These are phyloP conservation scores for Platygyra sinensis DNA, from an alignment of 64 coral and sea anemone species.

Conservation along the genomic window DNA sequence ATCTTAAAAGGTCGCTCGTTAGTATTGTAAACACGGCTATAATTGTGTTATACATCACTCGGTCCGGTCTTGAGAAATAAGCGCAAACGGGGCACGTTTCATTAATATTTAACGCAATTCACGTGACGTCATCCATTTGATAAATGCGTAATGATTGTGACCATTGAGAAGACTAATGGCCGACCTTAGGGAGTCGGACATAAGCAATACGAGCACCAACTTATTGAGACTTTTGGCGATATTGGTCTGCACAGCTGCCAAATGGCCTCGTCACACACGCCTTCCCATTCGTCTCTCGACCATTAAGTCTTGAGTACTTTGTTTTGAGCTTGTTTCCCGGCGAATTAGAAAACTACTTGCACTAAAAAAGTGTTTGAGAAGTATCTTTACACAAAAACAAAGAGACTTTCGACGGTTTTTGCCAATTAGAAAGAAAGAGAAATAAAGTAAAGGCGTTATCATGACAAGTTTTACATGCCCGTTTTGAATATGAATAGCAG, in stretches of 20 bases:
- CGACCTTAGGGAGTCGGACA: slow-evolving; percentile 32
- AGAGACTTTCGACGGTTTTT: neutral
- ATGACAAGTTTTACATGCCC: neutral
- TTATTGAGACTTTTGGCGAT: slow-evolving; percentile 39
- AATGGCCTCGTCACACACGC: neutral
- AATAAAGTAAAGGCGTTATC: neutral
- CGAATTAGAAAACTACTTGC: neutral
- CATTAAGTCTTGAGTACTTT: slow-evolving; percentile 31
- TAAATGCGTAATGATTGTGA: slow-evolving; percentile 70
- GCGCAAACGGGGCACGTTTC: slow-evolving; percentile 75
- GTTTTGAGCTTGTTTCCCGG: slow-evolving; percentile 41
- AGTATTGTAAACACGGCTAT: slow-evolving; percentile 44
- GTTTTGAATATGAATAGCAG: slow-evolving; percentile 35
- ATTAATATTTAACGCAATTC: slow-evolving; percentile 83
- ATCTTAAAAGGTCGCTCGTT: slow-evolving; percentile 31
- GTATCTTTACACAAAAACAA: neutral
- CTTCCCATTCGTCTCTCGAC: neutral
- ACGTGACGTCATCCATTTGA: slow-evolving; percentile 74
- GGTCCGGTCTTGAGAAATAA: slow-evolving; percentile 4
- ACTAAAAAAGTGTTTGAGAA: neutral
- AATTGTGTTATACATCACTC: slow-evolving; percentile 48
- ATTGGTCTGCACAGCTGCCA: slow-evolving; percentile 27
- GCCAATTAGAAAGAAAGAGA: neutral
- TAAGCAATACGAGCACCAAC: slow-evolving; percentile 77
- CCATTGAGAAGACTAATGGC: slow-evolving; percentile 43